A percentile compares a stretch with the other conserved stretches of the same genome.
Evolutionary conservation across 2,888 invertebrate genomes (phyloP).

Genomic region (Pardosa pseudoannulata): DNA sequence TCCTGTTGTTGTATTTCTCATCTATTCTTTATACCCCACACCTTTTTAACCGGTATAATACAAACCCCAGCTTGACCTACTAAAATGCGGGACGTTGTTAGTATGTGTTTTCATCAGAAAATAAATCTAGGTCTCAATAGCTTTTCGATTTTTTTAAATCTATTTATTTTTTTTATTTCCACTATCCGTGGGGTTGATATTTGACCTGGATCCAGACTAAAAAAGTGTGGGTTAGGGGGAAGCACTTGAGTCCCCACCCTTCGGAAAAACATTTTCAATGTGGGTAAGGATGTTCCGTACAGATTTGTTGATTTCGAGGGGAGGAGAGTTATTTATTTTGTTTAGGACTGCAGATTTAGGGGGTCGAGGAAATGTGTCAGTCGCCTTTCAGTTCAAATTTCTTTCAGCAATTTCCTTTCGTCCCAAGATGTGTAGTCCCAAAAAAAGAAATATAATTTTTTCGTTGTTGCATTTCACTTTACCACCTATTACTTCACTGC

Average conservation of each 20-base stretch:
- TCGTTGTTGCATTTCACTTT: too few species aligned
- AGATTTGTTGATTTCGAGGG: neutral
- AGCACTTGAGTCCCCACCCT: too few species aligned
- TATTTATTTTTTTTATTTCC: constrained; percentile 9
- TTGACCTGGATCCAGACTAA: constrained; percentile 16
- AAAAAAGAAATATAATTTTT: too few species aligned
- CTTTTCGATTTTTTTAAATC: neutral
- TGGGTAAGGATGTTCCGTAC: neutral
- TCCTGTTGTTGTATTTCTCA: neutral
- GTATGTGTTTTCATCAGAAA: neutral
- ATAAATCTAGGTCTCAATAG: constrained; percentile 7
- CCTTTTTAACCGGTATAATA: constrained; percentile 4
- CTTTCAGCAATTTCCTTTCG: too few species aligned
- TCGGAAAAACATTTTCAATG: too few species aligned
- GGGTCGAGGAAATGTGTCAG: too few species aligned
- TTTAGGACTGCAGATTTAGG: too few species aligned
- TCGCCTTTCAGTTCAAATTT: too few species aligned
- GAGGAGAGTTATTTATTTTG: too few species aligned
- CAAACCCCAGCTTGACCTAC: constrained; percentile 17
- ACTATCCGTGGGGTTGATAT: constrained; percentile 23
- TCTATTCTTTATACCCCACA: neutral
- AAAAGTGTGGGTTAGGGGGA: neutral
- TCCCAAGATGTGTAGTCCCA: too few species aligned
- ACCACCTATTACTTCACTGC: too few species aligned
- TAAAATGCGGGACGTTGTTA: neutral